Conservation (phyloP, 2,113 vertebrate species). For the Alectura lathami region DNA sequence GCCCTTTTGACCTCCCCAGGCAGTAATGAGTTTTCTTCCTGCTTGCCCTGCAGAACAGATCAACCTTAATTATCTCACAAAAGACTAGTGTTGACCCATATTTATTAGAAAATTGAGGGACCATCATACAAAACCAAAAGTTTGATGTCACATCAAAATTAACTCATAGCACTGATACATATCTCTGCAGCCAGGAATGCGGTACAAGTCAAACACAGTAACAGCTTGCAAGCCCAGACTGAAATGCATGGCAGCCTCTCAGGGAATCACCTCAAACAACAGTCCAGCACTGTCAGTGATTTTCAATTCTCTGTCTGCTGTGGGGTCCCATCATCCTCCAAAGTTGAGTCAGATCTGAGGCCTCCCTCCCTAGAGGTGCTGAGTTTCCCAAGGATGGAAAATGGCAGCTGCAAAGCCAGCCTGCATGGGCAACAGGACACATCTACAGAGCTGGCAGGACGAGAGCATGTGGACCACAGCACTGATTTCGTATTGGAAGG, state of each 20-base stretch:
- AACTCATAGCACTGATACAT: accelerated
- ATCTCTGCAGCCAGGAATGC: not conserved
- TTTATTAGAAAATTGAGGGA: conserved; percentile 60
- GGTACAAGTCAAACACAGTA: too few relatives aligned
- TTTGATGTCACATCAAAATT: not conserved
- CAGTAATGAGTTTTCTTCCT: conserved; percentile 38
- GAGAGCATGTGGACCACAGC: not conserved
- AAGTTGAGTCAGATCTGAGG: not conserved
- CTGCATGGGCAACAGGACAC: not conserved
- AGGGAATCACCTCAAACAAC: not conserved
- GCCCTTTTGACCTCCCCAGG: not conserved
- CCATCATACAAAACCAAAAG: not conserved
- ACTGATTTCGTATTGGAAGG: not conserved
- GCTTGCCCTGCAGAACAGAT: conserved; percentile 20
- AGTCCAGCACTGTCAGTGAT: accelerated
- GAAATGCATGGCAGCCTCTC: accelerated
- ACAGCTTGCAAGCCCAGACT: not conserved
- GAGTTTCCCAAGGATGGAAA: not conserved
- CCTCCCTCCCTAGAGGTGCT: not conserved
- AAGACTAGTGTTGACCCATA: conserved; percentile 32
- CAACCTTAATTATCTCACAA: conserved; percentile 37
- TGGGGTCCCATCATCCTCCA: not conserved
- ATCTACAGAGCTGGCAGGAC: not conserved
- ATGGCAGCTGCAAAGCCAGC: not conserved
- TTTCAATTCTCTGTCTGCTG: not conserved